Conservation (phyloP, 2,797 vertebrate genomes). For the Choloepus didactylus region DNA sequence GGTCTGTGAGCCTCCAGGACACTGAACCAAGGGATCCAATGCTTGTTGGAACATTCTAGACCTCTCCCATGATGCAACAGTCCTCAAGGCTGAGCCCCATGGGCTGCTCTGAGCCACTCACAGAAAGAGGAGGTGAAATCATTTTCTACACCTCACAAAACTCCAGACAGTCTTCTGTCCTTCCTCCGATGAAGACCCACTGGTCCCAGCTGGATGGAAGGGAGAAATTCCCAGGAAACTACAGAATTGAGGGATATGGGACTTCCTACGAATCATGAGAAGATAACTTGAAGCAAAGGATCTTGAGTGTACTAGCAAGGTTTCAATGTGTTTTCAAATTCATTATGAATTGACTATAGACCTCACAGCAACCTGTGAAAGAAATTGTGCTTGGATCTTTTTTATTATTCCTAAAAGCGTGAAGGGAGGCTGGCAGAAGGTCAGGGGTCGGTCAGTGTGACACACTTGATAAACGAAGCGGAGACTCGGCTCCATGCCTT, state of each 20-base stretch:
- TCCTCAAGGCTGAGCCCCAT: not conserved
- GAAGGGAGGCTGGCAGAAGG: not conserved
- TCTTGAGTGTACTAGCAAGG: not conserved
- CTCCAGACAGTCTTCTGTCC: not conserved
- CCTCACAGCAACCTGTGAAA: not conserved
- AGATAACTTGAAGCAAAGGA: not conserved
- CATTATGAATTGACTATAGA: not conserved
- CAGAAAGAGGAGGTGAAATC: not conserved
- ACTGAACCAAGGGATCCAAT: not conserved
- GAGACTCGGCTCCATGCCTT: not conserved
- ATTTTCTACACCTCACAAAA: not conserved
- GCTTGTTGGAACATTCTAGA: not conserved
- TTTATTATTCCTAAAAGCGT: not conserved
- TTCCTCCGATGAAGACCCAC: not conserved
- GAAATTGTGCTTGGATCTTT: not conserved
- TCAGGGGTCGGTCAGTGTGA: not conserved
- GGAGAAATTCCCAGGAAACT: not conserved
- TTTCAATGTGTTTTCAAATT: not conserved
- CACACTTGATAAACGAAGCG: not conserved
- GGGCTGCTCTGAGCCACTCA: not conserved
- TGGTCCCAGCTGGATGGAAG: not conserved
- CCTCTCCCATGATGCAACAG: fast-evolving
- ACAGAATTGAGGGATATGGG: not conserved
- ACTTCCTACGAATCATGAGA: not conserved
- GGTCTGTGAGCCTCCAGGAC: not conserved